Evolutionary conservation across 2,797 vertebrate species (phyloP).

Genomic region (Dermochelys coriacea): DNA sequence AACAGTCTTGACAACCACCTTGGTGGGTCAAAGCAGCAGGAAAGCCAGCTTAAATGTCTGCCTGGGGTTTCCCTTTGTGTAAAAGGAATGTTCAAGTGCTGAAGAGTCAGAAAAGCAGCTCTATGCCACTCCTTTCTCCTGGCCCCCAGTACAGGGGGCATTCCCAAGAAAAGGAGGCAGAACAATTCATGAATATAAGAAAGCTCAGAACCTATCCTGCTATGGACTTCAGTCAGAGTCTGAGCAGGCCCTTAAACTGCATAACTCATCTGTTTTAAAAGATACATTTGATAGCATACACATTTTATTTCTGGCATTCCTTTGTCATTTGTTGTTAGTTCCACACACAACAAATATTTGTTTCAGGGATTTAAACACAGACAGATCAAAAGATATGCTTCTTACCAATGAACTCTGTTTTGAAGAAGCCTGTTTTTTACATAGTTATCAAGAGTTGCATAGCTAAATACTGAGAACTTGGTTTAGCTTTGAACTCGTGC

Average conservation of each 20-base stretch:
- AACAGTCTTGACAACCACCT: neutral
- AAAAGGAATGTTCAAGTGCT: neutral
- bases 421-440: neutral
- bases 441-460: neutral
- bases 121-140: neutral
- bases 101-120: neutral
- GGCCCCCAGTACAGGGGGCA: neutral
- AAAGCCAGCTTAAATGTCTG: neutral
- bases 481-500: neutral
- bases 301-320: neutral
- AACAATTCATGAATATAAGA: neutral
- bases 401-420: neutral
- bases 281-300: neutral
- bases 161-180: neutral
- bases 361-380: neutral
- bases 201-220: neutral
- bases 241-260: neutral
- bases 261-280: neutral
- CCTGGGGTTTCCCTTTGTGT: neutral
- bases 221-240: neutral
- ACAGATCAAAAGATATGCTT: neutral
- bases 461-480: conserved; percentile 1
- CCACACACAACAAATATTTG: neutral
- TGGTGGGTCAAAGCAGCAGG: neutral
- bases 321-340: neutral